Percentiles rank a stretch among this genome's conserved stretches.
Evolutionary conservation across 2,888 invertebrate species (phyloP).

Genomic region (Lasiommata megera): DNA sequence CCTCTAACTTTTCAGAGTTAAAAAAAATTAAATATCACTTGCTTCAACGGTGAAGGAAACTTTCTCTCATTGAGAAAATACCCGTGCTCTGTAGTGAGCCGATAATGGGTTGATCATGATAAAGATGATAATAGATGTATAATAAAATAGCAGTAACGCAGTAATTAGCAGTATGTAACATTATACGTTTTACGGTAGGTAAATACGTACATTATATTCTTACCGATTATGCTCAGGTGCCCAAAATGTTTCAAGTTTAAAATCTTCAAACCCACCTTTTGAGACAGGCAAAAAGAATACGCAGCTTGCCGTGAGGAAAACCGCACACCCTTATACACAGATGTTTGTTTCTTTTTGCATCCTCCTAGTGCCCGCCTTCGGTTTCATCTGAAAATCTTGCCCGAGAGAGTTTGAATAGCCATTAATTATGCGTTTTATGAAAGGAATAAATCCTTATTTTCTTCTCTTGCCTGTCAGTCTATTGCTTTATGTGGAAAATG

Average conservation of each 20-base stretch:
- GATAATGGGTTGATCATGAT: too few relatives aligned
- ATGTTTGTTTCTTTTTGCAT: slow-evolving; percentile 30
- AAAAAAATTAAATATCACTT: too few relatives aligned
- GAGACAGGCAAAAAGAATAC: slow-evolving; percentile 18
- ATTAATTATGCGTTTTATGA: slow-evolving; percentile 37
- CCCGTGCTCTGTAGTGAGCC: too few relatives aligned
- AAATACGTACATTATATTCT: too few relatives aligned
- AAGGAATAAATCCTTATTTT: slow-evolving; percentile 37
- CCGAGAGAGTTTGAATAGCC: slow-evolving; percentile 35
- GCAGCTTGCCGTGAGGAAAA: slow-evolving; percentile 21
- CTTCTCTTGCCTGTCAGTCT: slow-evolving; percentile 33
- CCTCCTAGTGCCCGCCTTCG: slow-evolving; percentile 31
- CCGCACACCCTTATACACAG: slow-evolving; percentile 22
- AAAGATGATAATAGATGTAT: too few relatives aligned
- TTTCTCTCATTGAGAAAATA: too few relatives aligned
- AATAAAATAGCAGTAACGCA: too few relatives aligned
- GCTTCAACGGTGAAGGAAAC: too few relatives aligned
- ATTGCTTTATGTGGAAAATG: slow-evolving; percentile 31
- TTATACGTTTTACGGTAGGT: too few relatives aligned
- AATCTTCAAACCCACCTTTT: slow-evolving; percentile 6
- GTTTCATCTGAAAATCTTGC: slow-evolving; percentile 34
- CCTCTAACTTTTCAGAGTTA: too few relatives aligned
- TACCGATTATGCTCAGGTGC: background rate
- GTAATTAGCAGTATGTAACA: too few relatives aligned
- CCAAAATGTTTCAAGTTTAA: slow-evolving; percentile 1